These are phyloP conservation scores for Metellina segmentata DNA, from an alignment of 2,888 invertebrate species.

Conservation along the genomic window DNA sequence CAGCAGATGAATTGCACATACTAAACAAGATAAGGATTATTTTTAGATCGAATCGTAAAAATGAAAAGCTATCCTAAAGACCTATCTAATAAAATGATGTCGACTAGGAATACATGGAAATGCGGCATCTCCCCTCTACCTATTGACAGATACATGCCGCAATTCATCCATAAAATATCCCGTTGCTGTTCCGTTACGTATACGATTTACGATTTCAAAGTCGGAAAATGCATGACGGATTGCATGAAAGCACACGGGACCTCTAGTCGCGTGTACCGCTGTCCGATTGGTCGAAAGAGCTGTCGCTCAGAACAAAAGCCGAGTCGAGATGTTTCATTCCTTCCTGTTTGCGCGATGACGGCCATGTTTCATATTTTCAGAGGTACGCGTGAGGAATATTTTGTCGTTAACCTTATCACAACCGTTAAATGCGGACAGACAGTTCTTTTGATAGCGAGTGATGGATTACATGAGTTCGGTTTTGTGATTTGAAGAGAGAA, in stretches of 20 bases:
- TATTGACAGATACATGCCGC: conserved; percentile 18
- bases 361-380: conserved; percentile 14
- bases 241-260: conserved; percentile 18
- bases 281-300: conserved; percentile 30
- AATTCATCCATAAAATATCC: conserved; percentile 60
- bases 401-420: conserved; percentile 47
- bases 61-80: not conserved
- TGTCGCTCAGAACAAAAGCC: conserved; percentile 60
- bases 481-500: conserved; percentile 5
- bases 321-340: conserved; percentile 40
- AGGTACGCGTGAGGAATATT: conserved; percentile 29
- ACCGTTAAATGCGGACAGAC: conserved; percentile 45
- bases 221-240: conserved; percentile 19
- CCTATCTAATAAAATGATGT: not conserved
- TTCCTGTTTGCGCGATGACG: conserved; percentile 14
- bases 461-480: conserved; percentile 14
- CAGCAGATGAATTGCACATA: too few relatives aligned
- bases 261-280: conserved; percentile 36
- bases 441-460: conserved; percentile 41
- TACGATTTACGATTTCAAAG: not conserved
- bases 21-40: too few relatives aligned
- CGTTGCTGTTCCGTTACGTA: conserved; percentile 3
- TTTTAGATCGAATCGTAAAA: too few relatives aligned
- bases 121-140: not conserved
- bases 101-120: not conserved